Evolutionary conservation across 1,140 invertebrate genomes (phyloP).

Genomic region (Aphaenogaster rudis): DNA sequence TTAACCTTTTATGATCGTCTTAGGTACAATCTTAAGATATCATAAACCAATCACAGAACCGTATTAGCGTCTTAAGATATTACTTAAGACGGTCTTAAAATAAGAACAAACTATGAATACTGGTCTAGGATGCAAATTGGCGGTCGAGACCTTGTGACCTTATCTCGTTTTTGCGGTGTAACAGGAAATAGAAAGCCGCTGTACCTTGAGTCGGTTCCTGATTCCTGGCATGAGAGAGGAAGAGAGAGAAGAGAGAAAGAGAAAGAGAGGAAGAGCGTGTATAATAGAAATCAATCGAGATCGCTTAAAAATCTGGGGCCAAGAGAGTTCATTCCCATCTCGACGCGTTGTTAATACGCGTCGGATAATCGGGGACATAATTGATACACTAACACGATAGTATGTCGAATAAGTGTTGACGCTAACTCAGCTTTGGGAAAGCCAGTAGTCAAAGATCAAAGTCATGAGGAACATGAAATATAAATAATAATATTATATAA

Average conservation of each 20-base stretch:
- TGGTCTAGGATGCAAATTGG: no score
- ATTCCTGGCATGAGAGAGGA: background rate
- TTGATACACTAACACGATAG: background rate
- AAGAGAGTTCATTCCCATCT: background rate
- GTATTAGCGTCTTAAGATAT: no score
- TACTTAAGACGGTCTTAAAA: no score
- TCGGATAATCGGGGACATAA: background rate
- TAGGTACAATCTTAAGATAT: no score
- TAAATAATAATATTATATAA: constrained; percentile 55
- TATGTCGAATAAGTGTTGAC: background rate
- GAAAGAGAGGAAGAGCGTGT: background rate
- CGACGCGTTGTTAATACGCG: constrained; percentile 21
- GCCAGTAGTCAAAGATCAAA: constrained; percentile 45
- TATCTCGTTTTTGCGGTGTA: constrained; percentile 8
- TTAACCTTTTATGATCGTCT: no score
- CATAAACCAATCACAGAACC: no score
- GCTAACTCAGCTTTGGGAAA: background rate
- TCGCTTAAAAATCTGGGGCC: background rate
- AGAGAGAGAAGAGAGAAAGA: background rate
- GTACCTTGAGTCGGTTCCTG: constrained; percentile 24
- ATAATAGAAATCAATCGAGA: constrained; percentile 38
- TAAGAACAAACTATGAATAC: no score
- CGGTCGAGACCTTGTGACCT: background rate
- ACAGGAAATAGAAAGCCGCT: background rate
- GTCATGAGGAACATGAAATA: background rate